These are phyloP conservation scores for Cheirogaleus major DNA, from an alignment of 2,797 vertebrate species.

Conservation along the genomic window DNA sequence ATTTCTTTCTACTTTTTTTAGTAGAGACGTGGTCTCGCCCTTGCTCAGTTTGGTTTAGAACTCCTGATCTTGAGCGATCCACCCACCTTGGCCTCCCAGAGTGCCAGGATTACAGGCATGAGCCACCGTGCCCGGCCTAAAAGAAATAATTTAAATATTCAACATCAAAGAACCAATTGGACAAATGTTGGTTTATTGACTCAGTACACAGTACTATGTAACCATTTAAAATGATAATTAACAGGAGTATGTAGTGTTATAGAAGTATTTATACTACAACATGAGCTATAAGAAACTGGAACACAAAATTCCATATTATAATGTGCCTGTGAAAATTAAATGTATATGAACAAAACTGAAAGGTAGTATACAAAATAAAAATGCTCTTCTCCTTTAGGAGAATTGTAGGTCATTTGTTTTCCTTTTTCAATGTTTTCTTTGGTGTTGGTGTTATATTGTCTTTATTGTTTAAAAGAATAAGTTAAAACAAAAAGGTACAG, in stretches of 20 bases:
- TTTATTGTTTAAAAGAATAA: constrained; percentile 37
- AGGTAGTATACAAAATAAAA: constrained; percentile 14
- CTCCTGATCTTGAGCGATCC: too few relatives aligned
- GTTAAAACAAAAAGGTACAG: background rate
- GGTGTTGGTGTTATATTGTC: background rate
- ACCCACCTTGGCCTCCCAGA: too few relatives aligned
- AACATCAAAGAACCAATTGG: background rate
- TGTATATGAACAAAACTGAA: background rate
- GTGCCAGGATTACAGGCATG: too few relatives aligned
- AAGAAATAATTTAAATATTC: constrained; percentile 24
- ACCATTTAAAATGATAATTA: background rate
- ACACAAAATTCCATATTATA: background rate
- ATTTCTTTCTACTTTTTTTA: too few relatives aligned
- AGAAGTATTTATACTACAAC: background rate
- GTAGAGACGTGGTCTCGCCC: too few relatives aligned
- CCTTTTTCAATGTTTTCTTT: background rate
- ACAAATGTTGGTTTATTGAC: background rate
- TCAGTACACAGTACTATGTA: background rate
- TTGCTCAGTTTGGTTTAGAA: too few relatives aligned
- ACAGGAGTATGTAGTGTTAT: background rate
- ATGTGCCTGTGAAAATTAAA: background rate
- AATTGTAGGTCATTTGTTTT: background rate
- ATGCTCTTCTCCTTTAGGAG: background rate
- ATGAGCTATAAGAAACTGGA: background rate
- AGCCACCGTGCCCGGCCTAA: background rate